Percentiles rank a stretch among this genome's conserved stretches.
These are phyloP conservation scores for Pandemis heparana DNA, from an alignment of 2,888 invertebrate species.

Conservation along the genomic window DNA sequence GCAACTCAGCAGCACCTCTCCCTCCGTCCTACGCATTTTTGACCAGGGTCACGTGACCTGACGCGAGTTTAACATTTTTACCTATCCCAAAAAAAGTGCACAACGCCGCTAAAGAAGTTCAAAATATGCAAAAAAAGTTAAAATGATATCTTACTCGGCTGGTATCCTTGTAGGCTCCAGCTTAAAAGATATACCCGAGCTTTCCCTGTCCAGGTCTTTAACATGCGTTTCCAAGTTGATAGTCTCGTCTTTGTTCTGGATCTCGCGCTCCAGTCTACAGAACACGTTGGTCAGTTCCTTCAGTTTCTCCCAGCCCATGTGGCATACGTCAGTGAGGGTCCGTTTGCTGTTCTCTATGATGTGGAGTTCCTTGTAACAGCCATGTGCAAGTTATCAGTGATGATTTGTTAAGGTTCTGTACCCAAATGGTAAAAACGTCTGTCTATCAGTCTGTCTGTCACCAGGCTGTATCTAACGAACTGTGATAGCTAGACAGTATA, in stretches of 20 bases:
- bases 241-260: constrained; percentile 93
- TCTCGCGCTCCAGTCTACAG: constrained; percentile 89
- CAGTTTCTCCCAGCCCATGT: constrained; percentile 91
- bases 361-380: constrained; percentile 72
- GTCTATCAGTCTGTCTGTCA: no score
- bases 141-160: constrained; percentile 83
- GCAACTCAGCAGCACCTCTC: no score
- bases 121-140: no score
- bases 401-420: not conserved
- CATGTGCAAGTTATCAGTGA: not conserved
- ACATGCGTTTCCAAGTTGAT: constrained; percentile 91
- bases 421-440: no score
- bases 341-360: constrained; percentile 80
- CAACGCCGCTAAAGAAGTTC: no score
- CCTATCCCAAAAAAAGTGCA: no score
- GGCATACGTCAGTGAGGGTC: constrained; percentile 74
- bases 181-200: constrained; percentile 93
- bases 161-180: constrained; percentile 91
- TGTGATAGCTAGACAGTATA: not conserved
- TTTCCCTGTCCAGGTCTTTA: constrained; percentile 90
- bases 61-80: no score
- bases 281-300: constrained; percentile 90
- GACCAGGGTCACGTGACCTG: no score
- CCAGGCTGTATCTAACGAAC: no score
- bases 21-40: no score